These are phyloP conservation scores for Caenorhabditis remanei DNA, from an alignment of 1,140 invertebrate species.

Conservation along the genomic window DNA sequence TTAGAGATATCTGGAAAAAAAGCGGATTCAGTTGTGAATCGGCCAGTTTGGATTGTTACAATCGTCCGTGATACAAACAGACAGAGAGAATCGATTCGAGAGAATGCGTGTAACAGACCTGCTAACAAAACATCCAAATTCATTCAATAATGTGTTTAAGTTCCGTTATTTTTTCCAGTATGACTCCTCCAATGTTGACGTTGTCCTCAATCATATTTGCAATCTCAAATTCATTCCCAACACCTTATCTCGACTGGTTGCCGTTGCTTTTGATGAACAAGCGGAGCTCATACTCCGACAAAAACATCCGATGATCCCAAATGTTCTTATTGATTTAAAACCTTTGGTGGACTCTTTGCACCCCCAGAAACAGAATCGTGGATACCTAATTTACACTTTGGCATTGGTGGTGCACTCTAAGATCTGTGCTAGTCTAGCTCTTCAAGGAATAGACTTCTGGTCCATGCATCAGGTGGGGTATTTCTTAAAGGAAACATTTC, in stretches of 20 bases:
- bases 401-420: conserved; percentile 18
- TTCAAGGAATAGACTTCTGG: conserved; percentile 17
- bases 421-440: conserved; percentile 12
- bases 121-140: too few relatives aligned
- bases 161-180: neutral
- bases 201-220: conserved; percentile 23
- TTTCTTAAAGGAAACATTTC: too few relatives aligned
- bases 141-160: too few relatives aligned
- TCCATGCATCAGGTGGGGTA: conserved; percentile 23
- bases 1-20: too few relatives aligned
- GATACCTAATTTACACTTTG: conserved; percentile 22
- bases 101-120: too few relatives aligned
- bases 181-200: conserved; percentile 31
- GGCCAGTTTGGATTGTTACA: too few relatives aligned
- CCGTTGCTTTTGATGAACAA: conserved; percentile 8
- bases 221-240: conserved; percentile 25
- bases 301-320: neutral
- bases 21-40: too few relatives aligned
- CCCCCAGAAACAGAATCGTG: neutral
- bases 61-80: too few relatives aligned
- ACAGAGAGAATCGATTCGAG: too few relatives aligned
- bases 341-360: neutral
- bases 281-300: neutral
- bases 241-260: conserved; percentile 5
- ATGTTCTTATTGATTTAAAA: conserved; percentile 8